Conservation (phyloP, 92 coral and sea anemone genomes). For the Paramuricea clavata region DNA sequence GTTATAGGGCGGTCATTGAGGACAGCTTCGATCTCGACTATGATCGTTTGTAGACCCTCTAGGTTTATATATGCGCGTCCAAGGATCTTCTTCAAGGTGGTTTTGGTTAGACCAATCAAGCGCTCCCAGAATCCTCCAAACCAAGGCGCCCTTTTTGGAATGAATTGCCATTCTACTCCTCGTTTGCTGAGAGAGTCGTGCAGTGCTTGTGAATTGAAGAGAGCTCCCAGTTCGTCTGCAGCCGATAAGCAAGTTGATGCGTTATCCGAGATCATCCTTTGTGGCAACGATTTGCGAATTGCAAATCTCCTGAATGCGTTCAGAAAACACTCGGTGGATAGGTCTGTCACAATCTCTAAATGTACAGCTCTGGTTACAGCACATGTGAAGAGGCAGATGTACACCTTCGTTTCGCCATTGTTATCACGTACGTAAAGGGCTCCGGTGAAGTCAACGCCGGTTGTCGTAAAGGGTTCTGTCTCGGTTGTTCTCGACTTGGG, state of each 20-base stretch:
- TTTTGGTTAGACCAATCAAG: constrained; percentile 65
- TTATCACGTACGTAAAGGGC: constrained; percentile 30
- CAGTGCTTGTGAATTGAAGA: constrained; percentile 56
- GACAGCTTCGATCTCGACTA: neutral
- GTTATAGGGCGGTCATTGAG: neutral
- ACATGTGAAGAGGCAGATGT: constrained; percentile 68
- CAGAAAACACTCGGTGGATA: constrained; percentile 50
- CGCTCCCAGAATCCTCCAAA: constrained; percentile 71
- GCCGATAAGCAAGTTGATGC: constrained; percentile 62
- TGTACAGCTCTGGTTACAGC: constrained; percentile 64
- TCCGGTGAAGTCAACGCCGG: too few relatives aligned
- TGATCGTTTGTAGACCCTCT: neutral
- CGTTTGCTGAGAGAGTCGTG: constrained; percentile 51
- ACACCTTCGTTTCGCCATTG: constrained; percentile 37
- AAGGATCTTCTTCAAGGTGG: neutral
- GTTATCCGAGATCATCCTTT: constrained; percentile 67
- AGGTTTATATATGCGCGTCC: neutral
- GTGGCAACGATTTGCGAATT: constrained; percentile 60
- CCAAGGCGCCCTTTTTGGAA: constrained; percentile 68
- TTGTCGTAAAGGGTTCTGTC: constrained; percentile 42
- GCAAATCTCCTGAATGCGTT: constrained; percentile 62
- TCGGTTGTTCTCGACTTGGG: constrained; percentile 56
- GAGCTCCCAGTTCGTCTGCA: constrained; percentile 49
- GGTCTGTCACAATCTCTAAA: constrained; percentile 61
- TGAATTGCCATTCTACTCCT: constrained; percentile 70